Conservation (phyloP, 2,888 invertebrate species). For the Elegia similella region DNA sequence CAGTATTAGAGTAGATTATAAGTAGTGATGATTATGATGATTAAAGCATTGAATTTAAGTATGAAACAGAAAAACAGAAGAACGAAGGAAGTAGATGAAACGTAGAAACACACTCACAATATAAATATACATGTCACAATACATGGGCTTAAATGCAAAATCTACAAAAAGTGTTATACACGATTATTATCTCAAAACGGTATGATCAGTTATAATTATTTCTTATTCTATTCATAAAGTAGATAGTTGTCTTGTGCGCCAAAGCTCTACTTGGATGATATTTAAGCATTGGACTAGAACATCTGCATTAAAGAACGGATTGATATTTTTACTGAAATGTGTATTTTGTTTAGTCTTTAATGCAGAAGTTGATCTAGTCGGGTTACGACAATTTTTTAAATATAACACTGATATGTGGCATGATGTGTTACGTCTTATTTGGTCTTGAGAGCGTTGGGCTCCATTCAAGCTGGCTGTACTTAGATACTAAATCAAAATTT, state of each 20-base stretch:
- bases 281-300: constrained; percentile 46
- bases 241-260: constrained; percentile 68
- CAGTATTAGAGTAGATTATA: background rate
- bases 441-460: constrained; percentile 55
- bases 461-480: constrained; percentile 41
- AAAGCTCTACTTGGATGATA: constrained; percentile 73
- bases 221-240: constrained; percentile 66
- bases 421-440: constrained; percentile 76
- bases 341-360: constrained; percentile 23
- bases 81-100: constrained; percentile 49
- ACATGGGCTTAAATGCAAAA: constrained; percentile 78
- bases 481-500: constrained; percentile 33
- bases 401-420: constrained; percentile 73
- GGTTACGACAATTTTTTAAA: constrained; percentile 49
- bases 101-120: constrained; percentile 70
- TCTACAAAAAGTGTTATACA: constrained; percentile 76
- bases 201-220: constrained; percentile 67
- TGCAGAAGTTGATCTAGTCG: constrained; percentile 42
- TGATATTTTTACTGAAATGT: constrained; percentile 16
- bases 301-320: constrained; percentile 22
- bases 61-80: constrained; percentile 30
- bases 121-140: constrained; percentile 71
- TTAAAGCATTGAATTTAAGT: constrained; percentile 22
- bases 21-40: constrained; percentile 14
- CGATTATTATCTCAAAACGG: constrained; percentile 72